A percentile compares a stretch with the other conserved stretches of the same genome.
Evolutionary conservation across 2,888 invertebrate species (phyloP).

Genomic region (Ectemnius lituratus): DNA sequence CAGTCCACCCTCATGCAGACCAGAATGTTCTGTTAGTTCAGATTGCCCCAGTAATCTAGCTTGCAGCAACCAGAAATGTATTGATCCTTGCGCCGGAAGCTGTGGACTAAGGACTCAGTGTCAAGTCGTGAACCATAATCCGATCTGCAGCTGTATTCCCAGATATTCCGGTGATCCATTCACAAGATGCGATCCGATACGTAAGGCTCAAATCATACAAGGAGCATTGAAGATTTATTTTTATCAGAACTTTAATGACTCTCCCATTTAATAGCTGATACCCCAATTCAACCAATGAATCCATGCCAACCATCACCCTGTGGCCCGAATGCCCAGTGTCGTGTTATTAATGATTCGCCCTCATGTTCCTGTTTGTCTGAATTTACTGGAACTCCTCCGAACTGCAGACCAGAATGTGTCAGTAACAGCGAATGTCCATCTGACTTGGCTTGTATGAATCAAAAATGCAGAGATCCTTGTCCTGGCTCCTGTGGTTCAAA

Average conservation of each 20-base stretch:
- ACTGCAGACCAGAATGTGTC: constrained; percentile 81
- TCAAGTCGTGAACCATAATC: constrained; percentile 89
- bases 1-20: constrained; percentile 85
- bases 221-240: too few relatives aligned
- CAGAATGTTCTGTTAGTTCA: constrained; percentile 90
- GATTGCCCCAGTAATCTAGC: constrained; percentile 87
- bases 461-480: constrained; percentile 80
- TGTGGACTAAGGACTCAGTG: constrained; percentile 90
- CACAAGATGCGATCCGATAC: constrained; percentile 80
- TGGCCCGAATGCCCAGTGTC: constrained; percentile 87
- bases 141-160: constrained; percentile 88
- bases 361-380: constrained; percentile 83
- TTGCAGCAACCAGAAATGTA: constrained; percentile 88
- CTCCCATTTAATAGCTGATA: constrained; percentile 28
- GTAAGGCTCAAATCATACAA: constrained; percentile 54
- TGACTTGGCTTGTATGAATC: constrained; percentile 78
- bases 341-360: constrained; percentile 80
- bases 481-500: constrained; percentile 79
- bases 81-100: constrained; percentile 88
- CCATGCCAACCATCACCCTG: constrained; percentile 83
- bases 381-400: constrained; percentile 86
- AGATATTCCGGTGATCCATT: constrained; percentile 89
- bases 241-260: too few relatives aligned
- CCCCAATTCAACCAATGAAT: constrained; percentile 64
- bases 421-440: constrained; percentile 78